A percentile compares a stretch with the other conserved stretches of the same genome.
Evolutionary conservation across 2,797 vertebrate species (phyloP).

Genomic region (Pangasius krempfi): DNA sequence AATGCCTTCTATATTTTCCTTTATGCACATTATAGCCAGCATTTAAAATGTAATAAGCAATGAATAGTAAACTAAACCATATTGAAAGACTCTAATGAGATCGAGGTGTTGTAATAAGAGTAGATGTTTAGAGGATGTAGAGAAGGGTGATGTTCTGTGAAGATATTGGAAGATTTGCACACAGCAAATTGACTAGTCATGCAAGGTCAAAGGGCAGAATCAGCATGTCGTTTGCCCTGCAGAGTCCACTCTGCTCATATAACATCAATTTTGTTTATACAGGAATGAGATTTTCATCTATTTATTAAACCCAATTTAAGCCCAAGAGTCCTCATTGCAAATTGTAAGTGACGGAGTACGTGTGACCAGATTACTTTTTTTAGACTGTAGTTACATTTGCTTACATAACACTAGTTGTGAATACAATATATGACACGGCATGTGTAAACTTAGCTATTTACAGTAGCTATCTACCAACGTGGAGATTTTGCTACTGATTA

Average conservation of each 20-base stretch:
- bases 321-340: not conserved
- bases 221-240: slow-evolving; percentile 2
- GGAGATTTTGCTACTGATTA: not conserved
- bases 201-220: slow-evolving; percentile 40
- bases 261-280: not conserved
- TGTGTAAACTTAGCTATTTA: not conserved
- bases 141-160: slow-evolving; percentile 49
- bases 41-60: not conserved
- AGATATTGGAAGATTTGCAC: slow-evolving; percentile 48
- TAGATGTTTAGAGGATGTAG: slow-evolving; percentile 62
- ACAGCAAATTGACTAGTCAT: slow-evolving; percentile 42
- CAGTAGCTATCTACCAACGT: not conserved
- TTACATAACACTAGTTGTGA: not conserved
- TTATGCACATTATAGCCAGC: not conserved
- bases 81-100: not conserved
- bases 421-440: not conserved
- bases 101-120: slow-evolving; percentile 54
- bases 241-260: not conserved
- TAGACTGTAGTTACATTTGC: not conserved
- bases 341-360: not conserved
- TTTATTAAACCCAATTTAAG: not conserved
- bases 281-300: not conserved
- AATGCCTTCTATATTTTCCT: not conserved
- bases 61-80: not conserved
- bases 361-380: not conserved